These are phyloP conservation scores for Phalacrocorax carbo DNA, from an alignment of 2,113 vertebrate species.

Conservation along the genomic window DNA sequence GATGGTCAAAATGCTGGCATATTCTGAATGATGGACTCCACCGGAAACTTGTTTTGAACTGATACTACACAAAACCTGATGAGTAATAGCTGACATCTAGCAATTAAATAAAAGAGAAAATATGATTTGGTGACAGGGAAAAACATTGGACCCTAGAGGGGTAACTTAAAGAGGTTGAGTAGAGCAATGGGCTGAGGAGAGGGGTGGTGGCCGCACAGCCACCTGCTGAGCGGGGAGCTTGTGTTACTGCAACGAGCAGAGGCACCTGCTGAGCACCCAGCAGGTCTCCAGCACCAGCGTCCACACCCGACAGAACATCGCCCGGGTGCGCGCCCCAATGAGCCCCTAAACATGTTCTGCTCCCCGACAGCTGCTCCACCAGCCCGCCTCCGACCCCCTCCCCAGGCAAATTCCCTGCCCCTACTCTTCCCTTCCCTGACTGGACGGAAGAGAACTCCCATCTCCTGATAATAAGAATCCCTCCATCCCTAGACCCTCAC, in stretches of 20 bases:
- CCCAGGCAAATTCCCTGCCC: neutral
- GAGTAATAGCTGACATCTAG: neutral
- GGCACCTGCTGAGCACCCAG: neutral
- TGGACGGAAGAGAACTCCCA: rapidly evolving
- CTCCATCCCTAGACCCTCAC: neutral
- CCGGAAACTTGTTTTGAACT: neutral
- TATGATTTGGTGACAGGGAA: neutral
- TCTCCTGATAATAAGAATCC: neutral
- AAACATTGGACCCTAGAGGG: neutral
- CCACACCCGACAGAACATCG: rapidly evolving
- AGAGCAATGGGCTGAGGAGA: neutral
- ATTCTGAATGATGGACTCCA: neutral
- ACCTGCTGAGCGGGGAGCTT: neutral
- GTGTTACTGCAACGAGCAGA: neutral
- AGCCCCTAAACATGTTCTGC: neutral
- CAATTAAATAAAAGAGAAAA: neutral
- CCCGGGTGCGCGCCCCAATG: rapidly evolving
- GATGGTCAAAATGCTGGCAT: neutral
- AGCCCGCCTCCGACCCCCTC: neutral
- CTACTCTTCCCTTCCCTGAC: neutral
- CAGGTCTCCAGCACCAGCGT: neutral
- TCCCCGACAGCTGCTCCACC: neutral
- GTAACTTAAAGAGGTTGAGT: neutral
- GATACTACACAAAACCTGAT: neutral
- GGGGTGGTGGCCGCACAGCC: rapidly evolving